Base-by-base conservation (phyloP, 2,113 vertebrate genomes). In the Heteronetta atricapilla region DNA sequence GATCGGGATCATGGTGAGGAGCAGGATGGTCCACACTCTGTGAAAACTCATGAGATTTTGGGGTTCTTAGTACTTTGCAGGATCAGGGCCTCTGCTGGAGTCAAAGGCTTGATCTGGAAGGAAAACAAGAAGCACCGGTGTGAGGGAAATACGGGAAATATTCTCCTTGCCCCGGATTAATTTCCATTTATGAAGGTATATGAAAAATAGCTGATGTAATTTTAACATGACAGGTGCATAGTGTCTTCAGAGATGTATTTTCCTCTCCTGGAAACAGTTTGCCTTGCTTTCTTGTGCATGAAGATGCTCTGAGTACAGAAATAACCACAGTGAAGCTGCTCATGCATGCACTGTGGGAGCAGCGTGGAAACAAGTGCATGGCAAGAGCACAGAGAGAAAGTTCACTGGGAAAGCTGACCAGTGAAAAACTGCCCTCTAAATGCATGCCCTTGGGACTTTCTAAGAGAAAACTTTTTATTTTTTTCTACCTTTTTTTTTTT, bases 251-350 rank as follows among this genome's bases (percentile, higher is more conserved):
- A 68, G 75, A 28, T 0, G 0, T 11, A 3, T 84, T 93, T 82
- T 68, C 80, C 52, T 38, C 22, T 25, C 56, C 42, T 70, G 60
- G 33, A 3, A 11, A 44, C 8, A 19, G 5, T 64, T 48, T 76
- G 0, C 13, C 33, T 25, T 15, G 11, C 3, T 68, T 58, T 66
- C n/a, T 52, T 7, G 3, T 1, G 2, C 11, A 15, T 15, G 63
- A 31, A 60, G 58, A 8, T 67, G 63, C 38, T 36, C 79, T 19
- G 26, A 68, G 60, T 9, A 29, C 66, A 75, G 78, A 72, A 68
- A 46, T 40, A 48, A 22, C 72, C 48, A 6, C 1, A 5, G 25
- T 23, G 0, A 7, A 81, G 29, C 22, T 0, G 0, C 74, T 63
- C 5, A 7, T 28, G 64, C 36, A 13, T 0, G 2, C 23, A 5